Percentiles rank a stretch among this genome's conserved stretches.
These are phyloP conservation scores for Oreonectes daqikongensis DNA, from an alignment of 2,797 vertebrate genomes.

Conservation along the genomic window DNA sequence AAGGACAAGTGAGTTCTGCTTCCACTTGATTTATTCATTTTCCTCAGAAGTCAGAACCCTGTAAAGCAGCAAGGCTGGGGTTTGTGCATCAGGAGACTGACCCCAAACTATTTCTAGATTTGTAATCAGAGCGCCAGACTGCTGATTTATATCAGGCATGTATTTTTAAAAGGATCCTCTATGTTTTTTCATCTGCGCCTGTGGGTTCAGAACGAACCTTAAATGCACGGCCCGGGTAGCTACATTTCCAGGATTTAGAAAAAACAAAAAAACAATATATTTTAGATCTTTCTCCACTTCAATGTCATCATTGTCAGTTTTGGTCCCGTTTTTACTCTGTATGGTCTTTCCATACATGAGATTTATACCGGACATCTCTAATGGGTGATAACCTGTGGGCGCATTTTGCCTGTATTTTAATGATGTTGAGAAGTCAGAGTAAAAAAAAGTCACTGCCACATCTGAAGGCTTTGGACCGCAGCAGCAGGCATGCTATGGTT, in stretches of 20 bases:
- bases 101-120: slow-evolving; percentile 53
- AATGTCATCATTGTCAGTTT: slow-evolving; percentile 21
- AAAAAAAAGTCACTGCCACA: slow-evolving; percentile 29
- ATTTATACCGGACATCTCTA: slow-evolving; percentile 54
- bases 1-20: slow-evolving; percentile 50
- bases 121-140: slow-evolving; percentile 48
- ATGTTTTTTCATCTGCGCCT: slow-evolving; percentile 67
- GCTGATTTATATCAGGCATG: slow-evolving; percentile 55
- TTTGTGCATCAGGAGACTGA: slow-evolving; percentile 40
- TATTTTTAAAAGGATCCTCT: slow-evolving; percentile 56
- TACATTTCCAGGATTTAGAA: slow-evolving; percentile 57
- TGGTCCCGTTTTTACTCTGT: slow-evolving; percentile 47
- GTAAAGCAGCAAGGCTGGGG: slow-evolving; percentile 44
- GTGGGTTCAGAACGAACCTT: slow-evolving; percentile 56
- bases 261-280: slow-evolving; percentile 46
- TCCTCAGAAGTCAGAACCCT: slow-evolving; percentile 22
- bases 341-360: slow-evolving; percentile 50
- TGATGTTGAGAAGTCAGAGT: slow-evolving; percentile 15
- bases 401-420: slow-evolving; percentile 45
- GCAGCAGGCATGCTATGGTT: slow-evolving; percentile 21
- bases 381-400: slow-evolving; percentile 49
- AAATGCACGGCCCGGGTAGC: slow-evolving; percentile 41
- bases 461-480: slow-evolving; percentile 26
- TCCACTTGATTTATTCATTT: slow-evolving; percentile 48
- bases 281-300: slow-evolving; percentile 38